Base-by-base conservation (phyloP, 2,113 vertebrate species). In the Lepus europaeus region DNA sequence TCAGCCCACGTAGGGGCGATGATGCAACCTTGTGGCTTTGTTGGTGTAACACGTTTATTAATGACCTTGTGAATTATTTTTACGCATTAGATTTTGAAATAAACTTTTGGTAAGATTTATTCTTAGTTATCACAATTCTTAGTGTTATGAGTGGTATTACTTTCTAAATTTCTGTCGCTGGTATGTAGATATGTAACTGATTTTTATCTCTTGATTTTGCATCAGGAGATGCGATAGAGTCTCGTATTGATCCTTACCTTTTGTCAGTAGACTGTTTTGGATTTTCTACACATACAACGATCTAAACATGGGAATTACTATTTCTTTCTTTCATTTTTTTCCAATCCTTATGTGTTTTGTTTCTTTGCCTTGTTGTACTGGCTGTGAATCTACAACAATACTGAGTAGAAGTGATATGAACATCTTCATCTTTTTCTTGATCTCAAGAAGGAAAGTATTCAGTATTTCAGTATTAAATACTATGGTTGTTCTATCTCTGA, bases 201-300 rank as follows among this genome's bases (percentile, higher is more conserved):
- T 89, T 64, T 83, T 82, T 53, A 7, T 19, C 23, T 72, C 19
- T 70, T 74, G 45, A n/a, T 51, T 89, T 83, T 61, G 9, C 83
- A 61, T 63, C 36, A 70, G 29, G 66, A 79, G 39, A 49, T 3
- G 88, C 64, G 20, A 25, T 59, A n/a, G 39, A 63, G 45, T 77
- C 68, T 77, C 22, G n/a, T 76, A 14, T 86, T 91, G 79, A 53
- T 78, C 56, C 13, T 92, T 51, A 79, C 83, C 89, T 87, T 53
- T 90, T 72, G 31, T 72, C 69, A 90, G 33, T 83, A 90, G n/a
- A 84, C 87, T 90, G 83, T 78, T 90, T 70, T 95, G 45, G 17
- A 94, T 76, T 87, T 90, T 94, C 19, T 79, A 36, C 2, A 36
- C 61, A 16, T 63, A 11, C 3, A 85, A 22, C n/a, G 49, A 45